phyloP scores from a whole-genome alignment of 2,797 vertebrate genomes.

The Fundulus diaphanus region DNA sequence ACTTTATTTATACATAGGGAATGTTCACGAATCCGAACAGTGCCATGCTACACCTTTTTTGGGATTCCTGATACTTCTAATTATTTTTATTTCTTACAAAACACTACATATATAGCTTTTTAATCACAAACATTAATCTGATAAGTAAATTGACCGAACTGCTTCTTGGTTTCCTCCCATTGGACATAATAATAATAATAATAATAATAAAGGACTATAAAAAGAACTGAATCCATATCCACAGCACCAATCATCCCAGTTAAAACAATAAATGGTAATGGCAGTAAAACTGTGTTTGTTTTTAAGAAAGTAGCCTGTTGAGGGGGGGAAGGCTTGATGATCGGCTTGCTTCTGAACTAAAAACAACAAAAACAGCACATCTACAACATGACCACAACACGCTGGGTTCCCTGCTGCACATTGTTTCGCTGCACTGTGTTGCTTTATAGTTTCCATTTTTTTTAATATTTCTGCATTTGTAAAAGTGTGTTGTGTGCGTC shows the following conservation, averaged over 20 bases:
- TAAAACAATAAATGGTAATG: slow-evolving; percentile 20
- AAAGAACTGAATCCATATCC: slow-evolving; percentile 13
- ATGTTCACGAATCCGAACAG: neutral
- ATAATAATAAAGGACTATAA: neutral
- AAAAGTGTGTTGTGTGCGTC: neutral
- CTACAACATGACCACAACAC: neutral
- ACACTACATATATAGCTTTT: neutral
- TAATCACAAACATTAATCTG: neutral
- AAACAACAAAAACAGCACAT: slow-evolving; percentile 1
- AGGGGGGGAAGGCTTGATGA: slow-evolving; percentile 27
- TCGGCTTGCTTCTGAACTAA: slow-evolving; percentile 18
- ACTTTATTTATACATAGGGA: neutral
- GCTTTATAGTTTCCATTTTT: neutral
- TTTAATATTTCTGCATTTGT: slow-evolving; percentile 2
- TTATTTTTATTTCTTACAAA: neutral
- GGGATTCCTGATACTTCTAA: too few species aligned
- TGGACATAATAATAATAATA: neutral
- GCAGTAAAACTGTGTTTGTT: slow-evolving; percentile 7
- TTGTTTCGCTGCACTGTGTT: slow-evolving; percentile 3
- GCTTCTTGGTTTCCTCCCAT: neutral
- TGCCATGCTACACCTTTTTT: neutral
- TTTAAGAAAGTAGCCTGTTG: slow-evolving; percentile 24
- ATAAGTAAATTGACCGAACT: neutral
- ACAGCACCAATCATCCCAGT: slow-evolving; percentile 7
- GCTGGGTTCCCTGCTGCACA: neutral